Evolutionary conservation across 1,140 invertebrate species (phyloP).

Genomic region (Eumaeus atala): DNA sequence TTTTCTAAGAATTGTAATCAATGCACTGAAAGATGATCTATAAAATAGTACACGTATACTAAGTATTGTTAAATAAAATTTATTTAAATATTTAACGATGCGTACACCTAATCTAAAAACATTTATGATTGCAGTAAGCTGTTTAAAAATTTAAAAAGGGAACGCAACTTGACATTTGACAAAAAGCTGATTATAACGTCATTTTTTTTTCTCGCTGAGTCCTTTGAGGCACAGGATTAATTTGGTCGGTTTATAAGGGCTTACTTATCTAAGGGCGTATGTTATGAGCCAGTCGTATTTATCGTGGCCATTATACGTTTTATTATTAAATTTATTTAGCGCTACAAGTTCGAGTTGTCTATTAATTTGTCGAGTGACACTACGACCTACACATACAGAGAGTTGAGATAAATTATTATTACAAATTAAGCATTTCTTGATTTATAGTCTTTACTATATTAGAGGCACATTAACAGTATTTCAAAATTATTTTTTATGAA

Average conservation of each 20-base stretch:
- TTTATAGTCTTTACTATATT: too few species aligned
- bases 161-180: conserved; percentile 67
- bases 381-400: conserved; percentile 30
- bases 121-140: conserved; percentile 41
- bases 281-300: conserved; percentile 42
- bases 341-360: conserved; percentile 64
- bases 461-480: too few species aligned
- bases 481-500: too few species aligned
- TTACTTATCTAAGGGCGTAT: conserved; percentile 56
- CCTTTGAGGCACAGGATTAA: conserved; percentile 68
- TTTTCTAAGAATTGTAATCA: too few species aligned
- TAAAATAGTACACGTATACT: too few species aligned
- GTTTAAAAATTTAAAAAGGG: conserved; percentile 62
- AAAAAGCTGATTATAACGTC: conserved; percentile 73
- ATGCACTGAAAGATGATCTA: too few species aligned
- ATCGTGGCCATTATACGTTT: conserved; percentile 70
- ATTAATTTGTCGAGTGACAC: conserved; percentile 53
- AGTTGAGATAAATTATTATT: conserved; percentile 35
- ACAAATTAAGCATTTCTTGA: conserved; percentile 1
- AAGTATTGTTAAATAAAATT: too few species aligned
- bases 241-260: conserved; percentile 69
- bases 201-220: conserved; percentile 50
- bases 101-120: conserved; percentile 22
- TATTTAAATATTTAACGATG: conserved; percentile 27
- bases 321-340: conserved; percentile 75